These are phyloP conservation scores for Silurus lanzhouensis DNA, from an alignment of 2,797 vertebrate genomes.

Conservation along the genomic window DNA sequence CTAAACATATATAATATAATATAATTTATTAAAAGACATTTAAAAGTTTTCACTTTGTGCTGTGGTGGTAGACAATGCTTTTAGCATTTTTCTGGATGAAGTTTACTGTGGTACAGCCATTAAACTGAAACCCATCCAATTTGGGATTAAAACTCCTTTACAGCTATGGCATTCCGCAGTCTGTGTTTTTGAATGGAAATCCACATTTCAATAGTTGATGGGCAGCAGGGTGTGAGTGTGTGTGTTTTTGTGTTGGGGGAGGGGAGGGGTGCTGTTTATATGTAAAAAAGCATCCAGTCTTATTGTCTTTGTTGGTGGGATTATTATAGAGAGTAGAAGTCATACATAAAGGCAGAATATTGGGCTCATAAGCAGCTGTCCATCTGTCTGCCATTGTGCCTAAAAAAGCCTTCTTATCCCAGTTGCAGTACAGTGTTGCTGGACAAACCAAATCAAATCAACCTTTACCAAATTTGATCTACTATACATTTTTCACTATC, in stretches of 20 bases:
- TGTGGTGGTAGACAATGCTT: slow-evolving; percentile 30
- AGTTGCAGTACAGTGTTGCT: not conserved
- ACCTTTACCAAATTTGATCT: not conserved
- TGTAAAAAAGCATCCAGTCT: slow-evolving; percentile 1
- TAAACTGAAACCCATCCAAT: slow-evolving; percentile 68
- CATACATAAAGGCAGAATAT: slow-evolving; percentile 14
- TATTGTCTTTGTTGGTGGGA: slow-evolving; percentile 13
- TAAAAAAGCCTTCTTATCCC: slow-evolving; percentile 6
- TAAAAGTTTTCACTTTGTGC: slow-evolving; percentile 10
- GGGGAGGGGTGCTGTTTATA: too few relatives aligned
- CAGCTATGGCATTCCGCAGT: slow-evolving; percentile 64
- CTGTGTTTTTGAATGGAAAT: slow-evolving; percentile 60
- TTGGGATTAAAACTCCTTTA: slow-evolving; percentile 68
- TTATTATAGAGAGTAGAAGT: slow-evolving; percentile 13
- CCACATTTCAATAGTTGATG: slow-evolving; percentile 24
- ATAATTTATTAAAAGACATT: too few relatives aligned
- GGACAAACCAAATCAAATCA: not conserved
- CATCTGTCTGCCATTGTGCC: not conserved
- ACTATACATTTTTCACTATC: not conserved
- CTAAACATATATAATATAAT: not conserved
- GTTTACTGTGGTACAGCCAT: slow-evolving; percentile 56
- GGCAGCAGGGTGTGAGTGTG: not conserved
- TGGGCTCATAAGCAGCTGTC: slow-evolving; percentile 22
- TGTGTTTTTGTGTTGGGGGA: too few relatives aligned
- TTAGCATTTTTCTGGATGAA: slow-evolving; percentile 53